A percentile compares a stretch with the other conserved stretches of the same genome.
Evolutionary conservation across 2,797 vertebrate species (phyloP).

Genomic region (Anguilla pacifica): DNA sequence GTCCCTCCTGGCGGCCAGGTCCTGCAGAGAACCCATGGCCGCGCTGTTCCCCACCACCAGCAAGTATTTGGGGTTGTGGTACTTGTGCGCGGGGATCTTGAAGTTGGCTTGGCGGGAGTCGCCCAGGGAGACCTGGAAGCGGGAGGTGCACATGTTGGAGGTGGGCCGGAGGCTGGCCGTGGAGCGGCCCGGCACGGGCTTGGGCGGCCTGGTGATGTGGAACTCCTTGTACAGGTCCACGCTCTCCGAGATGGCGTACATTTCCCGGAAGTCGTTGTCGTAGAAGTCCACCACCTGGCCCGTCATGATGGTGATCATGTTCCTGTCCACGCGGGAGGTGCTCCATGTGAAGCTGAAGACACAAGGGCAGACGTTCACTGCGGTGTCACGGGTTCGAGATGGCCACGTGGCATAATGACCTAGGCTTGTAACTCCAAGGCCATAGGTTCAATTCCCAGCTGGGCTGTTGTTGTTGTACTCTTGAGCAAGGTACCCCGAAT

Average conservation of each 20-base stretch:
- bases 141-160: constrained; percentile 56
- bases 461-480: background rate
- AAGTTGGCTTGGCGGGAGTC: constrained; percentile 58
- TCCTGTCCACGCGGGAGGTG: constrained; percentile 87
- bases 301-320: constrained; percentile 85
- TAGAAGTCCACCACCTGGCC: constrained; percentile 89
- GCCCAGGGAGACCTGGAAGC: constrained; percentile 68
- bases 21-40: constrained; percentile 67
- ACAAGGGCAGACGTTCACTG: background rate
- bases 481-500: background rate
- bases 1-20: constrained; percentile 58
- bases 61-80: constrained; percentile 93
- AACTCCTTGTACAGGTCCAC: constrained; percentile 85
- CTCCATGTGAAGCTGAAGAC: constrained; percentile 88
- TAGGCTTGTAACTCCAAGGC: background rate
- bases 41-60: constrained; percentile 81
- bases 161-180: constrained; percentile 47
- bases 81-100: constrained; percentile 85
- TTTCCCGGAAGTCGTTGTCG: constrained; percentile 88
- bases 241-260: constrained; percentile 88
- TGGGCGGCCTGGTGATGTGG: constrained; percentile 73
- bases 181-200: constrained; percentile 52
- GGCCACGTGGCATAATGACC: background rate
- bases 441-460: background rate
- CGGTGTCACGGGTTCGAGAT: background rate